Conservation (phyloP, 2,797 vertebrate species). For the Pampus argenteus region DNA sequence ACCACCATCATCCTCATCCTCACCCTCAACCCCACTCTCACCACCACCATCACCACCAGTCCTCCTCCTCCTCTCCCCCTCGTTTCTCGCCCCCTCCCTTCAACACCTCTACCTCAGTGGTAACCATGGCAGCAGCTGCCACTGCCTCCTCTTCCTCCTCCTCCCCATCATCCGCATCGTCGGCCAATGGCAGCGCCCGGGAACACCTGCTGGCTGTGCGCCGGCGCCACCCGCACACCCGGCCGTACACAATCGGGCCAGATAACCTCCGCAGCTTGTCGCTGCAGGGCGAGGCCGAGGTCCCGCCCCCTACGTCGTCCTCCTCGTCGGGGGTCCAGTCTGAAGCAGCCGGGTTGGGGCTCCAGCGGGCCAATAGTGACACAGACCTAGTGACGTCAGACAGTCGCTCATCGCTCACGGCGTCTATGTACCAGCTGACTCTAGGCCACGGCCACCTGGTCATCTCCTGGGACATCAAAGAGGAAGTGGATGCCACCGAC, state of each 20-base stretch:
- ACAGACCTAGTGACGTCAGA: constrained; percentile 95
- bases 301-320: neutral
- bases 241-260: constrained; percentile 90
- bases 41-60: constrained; percentile 38
- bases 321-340: constrained; percentile 42
- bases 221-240: constrained; percentile 89
- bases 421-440: constrained; percentile 93
- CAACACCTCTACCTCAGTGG: neutral
- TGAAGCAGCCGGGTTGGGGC: constrained; percentile 75
- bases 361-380: constrained; percentile 96
- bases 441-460: constrained; percentile 93
- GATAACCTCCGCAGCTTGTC: constrained; percentile 92
- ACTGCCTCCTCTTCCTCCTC: constrained; percentile 55
- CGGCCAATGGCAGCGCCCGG: constrained; percentile 77
- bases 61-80: constrained; percentile 49
- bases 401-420: constrained; percentile 94
- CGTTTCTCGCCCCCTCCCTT: constrained; percentile 33
- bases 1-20: constrained; percentile 30
- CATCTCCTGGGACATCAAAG: constrained; percentile 99
- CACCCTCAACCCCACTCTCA: constrained; percentile 28
- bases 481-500: constrained; percentile 97
- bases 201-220: constrained; percentile 93
- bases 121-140: constrained; percentile 68
- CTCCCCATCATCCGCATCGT: constrained; percentile 71
- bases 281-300: constrained; percentile 66